Conservation (phyloP, 2,888 invertebrate species). For the Abrostola tripartita region DNA sequence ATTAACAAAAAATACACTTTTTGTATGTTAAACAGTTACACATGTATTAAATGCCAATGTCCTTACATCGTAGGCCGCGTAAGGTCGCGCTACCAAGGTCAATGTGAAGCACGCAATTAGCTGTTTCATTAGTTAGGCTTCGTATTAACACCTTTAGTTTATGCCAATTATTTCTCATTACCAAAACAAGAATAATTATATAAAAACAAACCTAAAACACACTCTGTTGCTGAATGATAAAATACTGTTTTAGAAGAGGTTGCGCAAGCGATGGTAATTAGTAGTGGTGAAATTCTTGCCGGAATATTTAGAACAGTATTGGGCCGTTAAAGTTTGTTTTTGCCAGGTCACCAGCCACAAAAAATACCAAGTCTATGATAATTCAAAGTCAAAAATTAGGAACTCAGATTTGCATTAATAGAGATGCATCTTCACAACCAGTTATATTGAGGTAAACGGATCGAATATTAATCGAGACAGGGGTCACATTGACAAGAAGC, state of each 20-base stretch:
- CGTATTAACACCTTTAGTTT: conserved; percentile 55
- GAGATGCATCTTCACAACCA: conserved; percentile 36
- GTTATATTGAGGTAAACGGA: conserved; percentile 41
- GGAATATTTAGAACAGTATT: too few relatives aligned
- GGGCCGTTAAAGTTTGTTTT: too few relatives aligned
- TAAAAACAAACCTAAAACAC: neutral
- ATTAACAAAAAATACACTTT: neutral
- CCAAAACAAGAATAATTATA: conserved; percentile 15
- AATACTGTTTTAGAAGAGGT: neutral
- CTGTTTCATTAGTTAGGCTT: conserved; percentile 73
- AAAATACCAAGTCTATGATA: neutral
- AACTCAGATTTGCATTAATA: conserved; percentile 20
- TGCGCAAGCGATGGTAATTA: neutral
- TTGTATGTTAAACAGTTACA: conserved; percentile 29
- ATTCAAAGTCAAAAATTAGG: too few relatives aligned
- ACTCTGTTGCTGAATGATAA: too few relatives aligned
- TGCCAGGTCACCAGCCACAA: neutral
- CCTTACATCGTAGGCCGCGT: conserved; percentile 64
- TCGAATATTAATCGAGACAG: conserved; percentile 14
- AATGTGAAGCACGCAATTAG: conserved; percentile 72
- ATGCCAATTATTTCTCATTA: conserved; percentile 36
- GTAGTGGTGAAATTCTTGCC: too few relatives aligned
- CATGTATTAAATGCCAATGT: conserved; percentile 67
- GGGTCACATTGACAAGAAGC: conserved; percentile 9
- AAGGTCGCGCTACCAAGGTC: conserved; percentile 75